Percentiles rank a stretch among this genome's conserved stretches.
These are phyloP conservation scores for Drosophila mercatorum DNA, from an alignment of 2,888 invertebrate species.

Conservation along the genomic window DNA sequence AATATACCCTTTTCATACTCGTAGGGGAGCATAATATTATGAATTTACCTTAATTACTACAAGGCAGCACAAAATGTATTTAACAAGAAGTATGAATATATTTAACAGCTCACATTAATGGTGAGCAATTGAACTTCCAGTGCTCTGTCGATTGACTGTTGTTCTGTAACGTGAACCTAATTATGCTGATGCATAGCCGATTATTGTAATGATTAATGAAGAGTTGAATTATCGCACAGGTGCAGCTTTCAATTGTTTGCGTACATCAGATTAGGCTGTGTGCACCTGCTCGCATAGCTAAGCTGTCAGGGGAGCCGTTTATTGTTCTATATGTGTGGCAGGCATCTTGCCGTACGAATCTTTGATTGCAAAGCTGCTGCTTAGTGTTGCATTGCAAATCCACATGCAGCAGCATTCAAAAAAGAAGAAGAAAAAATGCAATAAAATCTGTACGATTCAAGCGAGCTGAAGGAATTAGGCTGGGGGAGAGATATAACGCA, in stretches of 20 bases:
- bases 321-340: constrained; percentile 16
- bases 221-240: not conserved
- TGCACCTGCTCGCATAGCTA: constrained; percentile 4
- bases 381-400: constrained; percentile 38
- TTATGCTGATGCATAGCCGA: constrained; percentile 3
- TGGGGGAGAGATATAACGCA: constrained; percentile 36
- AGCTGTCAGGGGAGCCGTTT: constrained; percentile 12
- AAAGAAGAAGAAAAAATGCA: constrained; percentile 15
- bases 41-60: not conserved
- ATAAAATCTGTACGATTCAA: constrained; percentile 67
- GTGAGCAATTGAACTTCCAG: no score
- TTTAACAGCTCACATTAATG: not conserved
- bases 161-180: not conserved
- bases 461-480: constrained; percentile 18
- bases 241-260: not conserved
- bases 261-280: not conserved
- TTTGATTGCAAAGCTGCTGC: constrained; percentile 21
- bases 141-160: not conserved
- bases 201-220: not conserved
- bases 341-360: constrained; percentile 23
- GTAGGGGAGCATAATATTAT: not conserved
- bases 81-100: not conserved
- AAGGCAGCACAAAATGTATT: not conserved
- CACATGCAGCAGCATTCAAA: constrained; percentile 13
- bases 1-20: not conserved